These are phyloP conservation scores for Piprites chloris DNA, from an alignment of 2,113 vertebrate genomes.

Conservation along the genomic window DNA sequence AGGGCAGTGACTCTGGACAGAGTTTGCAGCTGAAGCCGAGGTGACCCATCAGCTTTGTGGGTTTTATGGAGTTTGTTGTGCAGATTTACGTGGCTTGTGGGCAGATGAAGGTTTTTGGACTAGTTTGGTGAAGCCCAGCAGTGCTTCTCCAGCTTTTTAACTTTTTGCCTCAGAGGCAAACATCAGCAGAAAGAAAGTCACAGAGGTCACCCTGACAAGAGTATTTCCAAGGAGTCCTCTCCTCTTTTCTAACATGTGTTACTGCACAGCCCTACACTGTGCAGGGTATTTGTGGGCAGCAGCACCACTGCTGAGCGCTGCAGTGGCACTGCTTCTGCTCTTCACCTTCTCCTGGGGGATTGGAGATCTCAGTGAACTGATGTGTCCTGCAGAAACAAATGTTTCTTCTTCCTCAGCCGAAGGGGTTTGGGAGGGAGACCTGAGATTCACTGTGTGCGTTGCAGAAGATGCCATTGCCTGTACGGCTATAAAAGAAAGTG, in stretches of 20 bases:
- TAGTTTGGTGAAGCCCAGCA: slow-evolving; percentile 58
- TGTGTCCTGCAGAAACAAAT: neutral
- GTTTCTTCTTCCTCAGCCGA: neutral
- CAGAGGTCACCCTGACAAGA: slow-evolving; percentile 58
- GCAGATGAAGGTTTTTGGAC: slow-evolving; percentile 22
- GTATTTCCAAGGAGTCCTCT: neutral
- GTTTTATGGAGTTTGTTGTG: neutral
- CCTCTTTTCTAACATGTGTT: neutral
- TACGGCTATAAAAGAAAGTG: neutral
- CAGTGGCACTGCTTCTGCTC: neutral
- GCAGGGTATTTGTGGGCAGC: neutral
- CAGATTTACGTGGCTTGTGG: slow-evolving; percentile 72
- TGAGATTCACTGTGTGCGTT: neutral
- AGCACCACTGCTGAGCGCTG: neutral
- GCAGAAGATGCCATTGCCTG: neutral
- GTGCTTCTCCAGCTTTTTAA: slow-evolving; percentile 74
- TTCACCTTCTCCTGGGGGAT: neutral
- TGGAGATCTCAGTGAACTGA: neutral
- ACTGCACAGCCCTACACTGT: neutral
- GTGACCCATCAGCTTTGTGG: neutral
- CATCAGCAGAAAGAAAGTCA: slow-evolving; percentile 20
- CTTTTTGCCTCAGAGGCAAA: slow-evolving; percentile 54
- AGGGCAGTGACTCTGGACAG: neutral
- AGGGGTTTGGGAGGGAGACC: neutral
- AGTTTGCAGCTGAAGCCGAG: neutral